phyloP scores from a whole-genome alignment of 2,888 invertebrate genomes.

The Oegoconia quadripuncta region DNA sequence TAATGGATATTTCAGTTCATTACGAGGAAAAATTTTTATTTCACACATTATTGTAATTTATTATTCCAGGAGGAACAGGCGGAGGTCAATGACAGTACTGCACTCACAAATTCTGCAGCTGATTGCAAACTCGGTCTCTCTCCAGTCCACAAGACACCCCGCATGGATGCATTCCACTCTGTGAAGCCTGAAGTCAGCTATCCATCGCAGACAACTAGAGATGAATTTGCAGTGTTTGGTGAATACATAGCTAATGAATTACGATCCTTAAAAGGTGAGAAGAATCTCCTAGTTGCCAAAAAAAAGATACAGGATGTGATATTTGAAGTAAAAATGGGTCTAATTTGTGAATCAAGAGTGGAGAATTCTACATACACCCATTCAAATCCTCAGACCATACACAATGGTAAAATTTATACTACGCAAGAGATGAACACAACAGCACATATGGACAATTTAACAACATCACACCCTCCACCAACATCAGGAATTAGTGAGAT shows the following conservation, averaged over 20 bases:
- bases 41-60: background rate
- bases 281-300: conserved; percentile 75
- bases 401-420: conserved; percentile 52
- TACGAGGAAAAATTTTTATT: too few relatives aligned
- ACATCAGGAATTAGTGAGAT: conserved; percentile 63
- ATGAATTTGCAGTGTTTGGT: conserved; percentile 79
- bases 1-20: too few relatives aligned
- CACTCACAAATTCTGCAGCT: conserved; percentile 29
- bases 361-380: conserved; percentile 48
- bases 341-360: conserved; percentile 56
- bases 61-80: conserved; percentile 51
- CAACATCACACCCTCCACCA: conserved; percentile 45
- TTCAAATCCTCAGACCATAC: conserved; percentile 33
- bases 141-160: conserved; percentile 48
- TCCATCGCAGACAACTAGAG: conserved; percentile 44
- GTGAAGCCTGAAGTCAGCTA: conserved; percentile 43
- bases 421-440: conserved; percentile 49
- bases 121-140: conserved; percentile 50
- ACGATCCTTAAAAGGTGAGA: conserved; percentile 75
- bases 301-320: conserved; percentile 81
- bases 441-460: conserved; percentile 53
- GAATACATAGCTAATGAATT: conserved; percentile 81
- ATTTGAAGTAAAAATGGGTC: conserved; percentile 80
- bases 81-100: conserved; percentile 34
- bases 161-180: conserved; percentile 37